These are phyloP conservation scores for Xenus cinereus DNA, from an alignment of 2,113 vertebrate species.

Conservation along the genomic window DNA sequence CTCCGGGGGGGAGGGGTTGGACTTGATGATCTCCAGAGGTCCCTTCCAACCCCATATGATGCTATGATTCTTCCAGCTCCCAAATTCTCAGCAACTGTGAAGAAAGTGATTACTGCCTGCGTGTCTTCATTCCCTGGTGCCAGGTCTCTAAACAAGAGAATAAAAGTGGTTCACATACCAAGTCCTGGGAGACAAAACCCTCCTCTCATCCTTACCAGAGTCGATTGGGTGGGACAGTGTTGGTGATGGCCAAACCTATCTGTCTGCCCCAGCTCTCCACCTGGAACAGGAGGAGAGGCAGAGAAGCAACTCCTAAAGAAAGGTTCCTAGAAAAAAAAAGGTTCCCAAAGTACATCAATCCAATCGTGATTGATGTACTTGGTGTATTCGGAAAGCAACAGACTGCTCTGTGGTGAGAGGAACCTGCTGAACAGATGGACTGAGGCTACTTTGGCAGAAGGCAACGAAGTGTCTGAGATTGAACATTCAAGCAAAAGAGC, in stretches of 20 bases:
- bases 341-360: too few species aligned
- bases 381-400: background rate
- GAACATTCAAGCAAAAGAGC: background rate
- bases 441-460: background rate
- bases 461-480: background rate
- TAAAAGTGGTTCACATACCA: background rate
- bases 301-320: background rate
- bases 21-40: too few species aligned
- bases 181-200: background rate
- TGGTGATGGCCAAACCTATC: background rate
- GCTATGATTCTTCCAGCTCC: background rate
- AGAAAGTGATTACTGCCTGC: background rate
- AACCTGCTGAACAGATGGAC: background rate
- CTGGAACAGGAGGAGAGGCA: background rate
- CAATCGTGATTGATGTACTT: background rate
- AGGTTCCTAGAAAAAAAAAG: background rate
- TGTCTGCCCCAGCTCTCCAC: background rate
- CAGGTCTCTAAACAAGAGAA: background rate
- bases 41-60: too few species aligned
- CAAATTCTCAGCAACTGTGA: background rate
- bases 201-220: background rate
- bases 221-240: background rate
- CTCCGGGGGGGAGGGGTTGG: too few species aligned
- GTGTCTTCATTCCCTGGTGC: background rate
- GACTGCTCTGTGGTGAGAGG: background rate